Base-by-base conservation (phyloP, 2,113 vertebrate genomes). In the Struthio camelus region DNA sequence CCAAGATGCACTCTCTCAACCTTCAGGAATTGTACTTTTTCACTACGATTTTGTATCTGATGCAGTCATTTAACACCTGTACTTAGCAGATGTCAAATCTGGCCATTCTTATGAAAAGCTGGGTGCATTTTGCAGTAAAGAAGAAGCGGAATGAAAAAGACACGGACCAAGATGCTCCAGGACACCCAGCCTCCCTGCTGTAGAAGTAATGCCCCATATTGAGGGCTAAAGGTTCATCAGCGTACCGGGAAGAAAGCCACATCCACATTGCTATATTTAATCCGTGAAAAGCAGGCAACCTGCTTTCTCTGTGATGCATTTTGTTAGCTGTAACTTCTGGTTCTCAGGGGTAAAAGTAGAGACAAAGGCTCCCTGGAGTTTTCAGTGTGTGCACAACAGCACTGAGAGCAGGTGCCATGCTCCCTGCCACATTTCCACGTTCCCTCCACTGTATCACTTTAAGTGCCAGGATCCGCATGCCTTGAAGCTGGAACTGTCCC, bases 11-110 rank as follows among this genome's bases (percentile, higher is more conserved):
- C 48, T 79, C 27, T 65, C 40, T 92, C 23, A n/a, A 20, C 61
- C 48, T 94, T 93, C 61, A 82, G 58, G 34, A 92, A 23, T 28
- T 40, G 38, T 56, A 42, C 32, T 84, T 93, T 79, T 90, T 82
- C 61, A 69, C 19, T 61, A 34, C 32, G 72, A 17, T 75, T 83
- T 58, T 85, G 14, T 79, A 28, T 81, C 89, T 90, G 46, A 85
- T 78, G n/a, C 67, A 75, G 22, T 88, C 16, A 59, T 71, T 95
- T 93, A 85, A 84, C 28, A 75, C 28, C 42, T 90, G 34, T 81
- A n/a, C n/a, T 79, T 85, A 85, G 56, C 80, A 79, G 18, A 69
- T 77, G 70, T 81, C 36, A 96, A 34, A 36, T 36, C 66, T 88
- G 50, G 48, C 69, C 46, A 36, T 32, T 50, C 67, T 71, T 51